Evolutionary conservation across 2,888 invertebrate genomes (phyloP).

Genomic region (Brassicogethes aeneus): DNA sequence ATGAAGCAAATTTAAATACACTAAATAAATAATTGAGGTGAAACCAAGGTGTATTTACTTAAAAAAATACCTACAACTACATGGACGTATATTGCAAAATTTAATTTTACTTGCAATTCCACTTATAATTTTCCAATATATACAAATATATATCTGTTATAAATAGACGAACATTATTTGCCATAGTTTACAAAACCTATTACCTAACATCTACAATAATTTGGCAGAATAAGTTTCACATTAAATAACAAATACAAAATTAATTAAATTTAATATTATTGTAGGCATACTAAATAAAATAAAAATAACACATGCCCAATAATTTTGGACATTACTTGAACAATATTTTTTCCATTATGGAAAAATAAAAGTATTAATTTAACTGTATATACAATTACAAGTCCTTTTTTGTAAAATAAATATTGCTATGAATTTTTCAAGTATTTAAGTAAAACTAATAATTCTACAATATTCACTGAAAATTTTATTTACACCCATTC

Average conservation of each 20-base stretch:
- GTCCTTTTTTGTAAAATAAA: neutral
- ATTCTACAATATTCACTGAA: neutral
- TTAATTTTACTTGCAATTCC: conserved; percentile 8
- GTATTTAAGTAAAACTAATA: neutral
- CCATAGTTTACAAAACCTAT: neutral
- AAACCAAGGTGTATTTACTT: neutral
- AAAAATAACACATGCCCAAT: no score
- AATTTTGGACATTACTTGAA: no score
- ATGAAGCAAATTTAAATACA: neutral
- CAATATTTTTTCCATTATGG: no score
- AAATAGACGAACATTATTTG: neutral
- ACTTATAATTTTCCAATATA: neutral
- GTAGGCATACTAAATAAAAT: no score
- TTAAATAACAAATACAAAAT: neutral
- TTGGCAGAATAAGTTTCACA: neutral
- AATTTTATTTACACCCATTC: neutral
- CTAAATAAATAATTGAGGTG: neutral
- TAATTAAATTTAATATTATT: no score
- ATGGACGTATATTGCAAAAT: conserved; percentile 7
- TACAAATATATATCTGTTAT: neutral
- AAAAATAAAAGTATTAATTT: neutral
- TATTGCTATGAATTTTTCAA: neutral
- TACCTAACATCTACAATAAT: neutral
- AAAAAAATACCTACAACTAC: neutral
- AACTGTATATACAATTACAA: neutral